A percentile compares a stretch with the other conserved stretches of the same genome.
Evolutionary conservation across 1,140 invertebrate genomes (phyloP).

Genomic region (Ectropis grisescens): DNA sequence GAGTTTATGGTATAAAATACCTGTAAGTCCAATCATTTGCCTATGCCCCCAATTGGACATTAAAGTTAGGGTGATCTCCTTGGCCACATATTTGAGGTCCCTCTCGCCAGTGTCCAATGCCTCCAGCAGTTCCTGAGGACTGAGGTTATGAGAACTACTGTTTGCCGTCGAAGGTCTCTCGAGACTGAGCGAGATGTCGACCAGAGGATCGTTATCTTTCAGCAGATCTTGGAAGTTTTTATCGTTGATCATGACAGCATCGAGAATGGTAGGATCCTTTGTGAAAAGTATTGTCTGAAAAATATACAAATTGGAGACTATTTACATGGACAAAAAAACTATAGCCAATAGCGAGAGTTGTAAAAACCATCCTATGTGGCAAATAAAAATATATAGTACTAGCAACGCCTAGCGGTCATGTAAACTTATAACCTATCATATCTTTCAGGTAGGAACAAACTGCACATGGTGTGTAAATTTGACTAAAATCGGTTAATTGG

Average conservation of each 20-base stretch:
- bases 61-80: constrained; percentile 67
- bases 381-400: too few relatives aligned
- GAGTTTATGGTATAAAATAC: too few relatives aligned
- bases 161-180: constrained; percentile 73
- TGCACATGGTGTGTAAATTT: too few relatives aligned
- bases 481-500: too few relatives aligned
- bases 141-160: constrained; percentile 31
- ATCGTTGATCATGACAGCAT: constrained; percentile 81
- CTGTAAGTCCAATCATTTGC: constrained; percentile 72
- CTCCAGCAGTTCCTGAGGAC: constrained; percentile 16
- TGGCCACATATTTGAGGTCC: constrained; percentile 51
- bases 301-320: not conserved
- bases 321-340: too few relatives aligned
- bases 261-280: constrained; percentile 80
- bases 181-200: constrained; percentile 27
- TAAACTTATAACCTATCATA: too few relatives aligned
- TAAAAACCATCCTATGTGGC: too few relatives aligned
- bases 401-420: too few relatives aligned
- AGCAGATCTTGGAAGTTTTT: constrained; percentile 73
- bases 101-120: constrained; percentile 22
- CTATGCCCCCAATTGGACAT: constrained; percentile 74
- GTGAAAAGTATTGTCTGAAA: constrained; percentile 87
- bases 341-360: too few relatives aligned
- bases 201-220: constrained; percentile 43
- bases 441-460: too few relatives aligned